phyloP scores from a whole-genome alignment of 2,113 vertebrate species.

The Aptenodytes forsteri region DNA sequence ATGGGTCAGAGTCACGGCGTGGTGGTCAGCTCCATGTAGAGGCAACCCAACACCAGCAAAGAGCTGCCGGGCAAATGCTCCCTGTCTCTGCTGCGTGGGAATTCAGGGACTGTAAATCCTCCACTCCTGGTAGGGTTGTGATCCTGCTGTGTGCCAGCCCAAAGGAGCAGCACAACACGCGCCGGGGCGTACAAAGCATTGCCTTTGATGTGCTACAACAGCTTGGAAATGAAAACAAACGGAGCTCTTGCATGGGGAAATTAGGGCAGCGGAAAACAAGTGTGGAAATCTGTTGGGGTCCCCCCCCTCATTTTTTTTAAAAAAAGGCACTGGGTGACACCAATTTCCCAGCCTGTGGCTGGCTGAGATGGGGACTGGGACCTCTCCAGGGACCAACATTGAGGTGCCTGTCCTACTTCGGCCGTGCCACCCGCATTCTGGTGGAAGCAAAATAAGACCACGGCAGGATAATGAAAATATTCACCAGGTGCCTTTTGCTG shows the following conservation, averaged over 20 bases:
- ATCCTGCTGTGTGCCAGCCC: neutral
- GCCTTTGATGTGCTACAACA: constrained; percentile 34
- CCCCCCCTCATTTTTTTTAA: neutral
- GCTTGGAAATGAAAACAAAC: constrained; percentile 59
- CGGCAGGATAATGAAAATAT: neutral
- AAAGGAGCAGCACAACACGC: neutral
- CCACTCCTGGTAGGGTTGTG: neutral
- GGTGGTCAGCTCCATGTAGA: neutral
- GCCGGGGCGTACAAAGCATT: neutral
- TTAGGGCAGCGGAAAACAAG: constrained; percentile 30
- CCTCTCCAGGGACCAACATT: neutral
- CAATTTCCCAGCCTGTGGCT: neutral
- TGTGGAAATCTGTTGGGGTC: neutral
- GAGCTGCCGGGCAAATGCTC: neutral
- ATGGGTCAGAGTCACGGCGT: neutral
- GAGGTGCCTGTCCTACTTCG: neutral
- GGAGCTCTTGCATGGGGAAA: constrained; percentile 9
- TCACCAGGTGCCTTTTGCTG: neutral
- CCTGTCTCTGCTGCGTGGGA: neutral
- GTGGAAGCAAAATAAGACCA: neutral
- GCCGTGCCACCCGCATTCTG: neutral
- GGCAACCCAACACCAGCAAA: neutral
- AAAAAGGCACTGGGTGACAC: neutral
- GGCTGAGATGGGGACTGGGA: neutral
- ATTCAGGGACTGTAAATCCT: neutral